Base-by-base conservation (phyloP, 2,113 vertebrate genomes). In the Hiodon tergisus region DNA sequence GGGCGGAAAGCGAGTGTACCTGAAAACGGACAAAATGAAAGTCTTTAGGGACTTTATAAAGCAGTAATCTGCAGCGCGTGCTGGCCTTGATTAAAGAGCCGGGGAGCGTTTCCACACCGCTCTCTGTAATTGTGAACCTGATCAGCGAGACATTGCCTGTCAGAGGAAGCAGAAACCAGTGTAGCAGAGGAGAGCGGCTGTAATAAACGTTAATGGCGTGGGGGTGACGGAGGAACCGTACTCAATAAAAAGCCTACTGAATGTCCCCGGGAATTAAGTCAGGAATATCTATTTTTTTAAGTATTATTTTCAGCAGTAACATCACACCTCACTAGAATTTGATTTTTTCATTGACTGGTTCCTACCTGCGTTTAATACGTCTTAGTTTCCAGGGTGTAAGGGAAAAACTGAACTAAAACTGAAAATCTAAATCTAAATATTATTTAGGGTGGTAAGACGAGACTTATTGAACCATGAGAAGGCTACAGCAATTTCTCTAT, bases 1-100 rank as follows among this genome's bases (percentile, higher is more conserved):
- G 57, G 11, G 53, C 11, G 8, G 52, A 55, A 77, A 77, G 74
- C 67, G 77, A 77, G 72, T 74, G 82, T 82, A 85, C 86, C 88
- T 89, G 85, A 83, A 86, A 86, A 88, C 89, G 84, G 86, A 85
- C 83, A 82, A 87, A 89, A 88, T 85, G 83, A 81, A 82, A 76
- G 76, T 87, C 86, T 86, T 83, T 75, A 77, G 86, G 88, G 87
- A 87, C 63, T 79, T 83, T 82, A 79, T 85, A 79, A 82, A 89
- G 89, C 86, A 81, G 80, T 88, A 90, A 90, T 90, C 85, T 85
- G 79, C 77, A 80, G 82, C 48, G n/a, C 80, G 80, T 80, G 69
- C 83, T 75, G 65, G 75, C 83, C 86, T 84, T 89, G 88, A 90
- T 89, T 89, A 88, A 83, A 71, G 14, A 31, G 55, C 8, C 9